phyloP scores from a whole-genome alignment of 1,140 invertebrate genomes.

The Wiebesia pumilae region DNA sequence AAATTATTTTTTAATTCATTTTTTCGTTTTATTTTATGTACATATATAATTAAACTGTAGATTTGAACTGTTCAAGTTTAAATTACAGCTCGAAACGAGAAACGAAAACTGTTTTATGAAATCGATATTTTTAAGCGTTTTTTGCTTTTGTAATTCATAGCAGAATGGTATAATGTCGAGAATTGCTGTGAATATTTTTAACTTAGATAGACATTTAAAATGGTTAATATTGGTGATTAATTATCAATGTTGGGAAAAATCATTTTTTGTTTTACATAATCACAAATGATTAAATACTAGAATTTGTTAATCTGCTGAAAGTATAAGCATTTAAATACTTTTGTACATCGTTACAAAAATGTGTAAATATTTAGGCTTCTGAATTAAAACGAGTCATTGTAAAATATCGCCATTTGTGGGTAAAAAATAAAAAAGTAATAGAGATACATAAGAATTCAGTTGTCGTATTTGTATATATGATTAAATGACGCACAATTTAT shows the following conservation, averaged over 20 bases:
- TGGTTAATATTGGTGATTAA: background rate
- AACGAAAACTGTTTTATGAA: background rate
- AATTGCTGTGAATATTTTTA: background rate
- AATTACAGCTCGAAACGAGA: background rate
- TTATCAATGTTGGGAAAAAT: background rate
- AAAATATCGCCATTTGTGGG: conserved; percentile 1
- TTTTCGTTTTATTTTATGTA: background rate
- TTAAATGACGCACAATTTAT: conserved; percentile 39
- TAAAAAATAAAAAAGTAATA: conserved; percentile 11
- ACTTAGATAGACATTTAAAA: background rate
- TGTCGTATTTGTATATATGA: conserved; percentile 39
- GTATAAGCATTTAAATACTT: conserved; percentile 29
- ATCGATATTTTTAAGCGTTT: background rate
- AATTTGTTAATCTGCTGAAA: background rate
- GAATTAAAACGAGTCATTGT: conserved; percentile 30
- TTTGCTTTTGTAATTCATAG: background rate
- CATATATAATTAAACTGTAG: background rate
- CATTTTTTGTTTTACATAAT: background rate
- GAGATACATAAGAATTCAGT: background rate
- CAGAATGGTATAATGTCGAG: background rate
- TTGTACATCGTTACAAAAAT: conserved; percentile 14
- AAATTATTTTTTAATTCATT: background rate
- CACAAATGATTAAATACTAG: background rate
- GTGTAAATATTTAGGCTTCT: conserved; percentile 21
- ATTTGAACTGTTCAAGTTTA: background rate